These are phyloP conservation scores for Reticulitermes speratus DNA, from an alignment of 1,140 invertebrate species.

Conservation along the genomic window DNA sequence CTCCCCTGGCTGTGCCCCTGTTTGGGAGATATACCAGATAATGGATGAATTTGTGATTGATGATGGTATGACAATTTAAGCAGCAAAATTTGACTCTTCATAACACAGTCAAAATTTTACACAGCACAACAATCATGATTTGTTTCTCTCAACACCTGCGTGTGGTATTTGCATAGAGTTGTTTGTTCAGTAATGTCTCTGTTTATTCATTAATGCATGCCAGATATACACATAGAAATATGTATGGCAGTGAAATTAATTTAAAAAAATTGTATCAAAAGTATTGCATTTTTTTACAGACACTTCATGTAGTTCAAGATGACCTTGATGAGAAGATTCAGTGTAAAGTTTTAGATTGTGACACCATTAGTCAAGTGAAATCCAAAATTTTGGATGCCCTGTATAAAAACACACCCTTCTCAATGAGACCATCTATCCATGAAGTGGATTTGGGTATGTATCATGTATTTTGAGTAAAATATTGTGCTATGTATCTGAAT, in stretches of 20 bases:
- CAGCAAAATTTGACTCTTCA: too few species aligned
- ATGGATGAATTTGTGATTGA: too few species aligned
- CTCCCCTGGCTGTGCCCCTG: too few species aligned
- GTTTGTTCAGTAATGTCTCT: too few species aligned
- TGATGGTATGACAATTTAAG: too few species aligned
- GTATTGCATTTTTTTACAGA: constrained; percentile 51
- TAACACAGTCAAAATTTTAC: too few species aligned
- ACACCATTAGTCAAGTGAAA: constrained; percentile 98
- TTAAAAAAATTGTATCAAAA: neutral
- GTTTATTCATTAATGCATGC: neutral
- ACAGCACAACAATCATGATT: too few species aligned
- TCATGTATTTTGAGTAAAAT: constrained; percentile 18
- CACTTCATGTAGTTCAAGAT: constrained; percentile 89
- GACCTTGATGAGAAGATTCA: constrained; percentile 92
- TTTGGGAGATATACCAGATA: too few species aligned
- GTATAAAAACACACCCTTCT: constrained; percentile 95
- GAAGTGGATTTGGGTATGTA: constrained; percentile 79
- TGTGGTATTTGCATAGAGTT: too few species aligned
- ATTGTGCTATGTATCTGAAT: neutral
- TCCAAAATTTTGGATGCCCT: constrained; percentile 96
- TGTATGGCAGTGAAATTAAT: neutral
- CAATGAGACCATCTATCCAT: constrained; percentile 83
- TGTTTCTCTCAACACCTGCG: too few species aligned
- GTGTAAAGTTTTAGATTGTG: constrained; percentile 96
- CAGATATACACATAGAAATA: neutral